phyloP scores from a whole-genome alignment of 2,113 vertebrate species.

The Muscicapa adusta region DNA sequence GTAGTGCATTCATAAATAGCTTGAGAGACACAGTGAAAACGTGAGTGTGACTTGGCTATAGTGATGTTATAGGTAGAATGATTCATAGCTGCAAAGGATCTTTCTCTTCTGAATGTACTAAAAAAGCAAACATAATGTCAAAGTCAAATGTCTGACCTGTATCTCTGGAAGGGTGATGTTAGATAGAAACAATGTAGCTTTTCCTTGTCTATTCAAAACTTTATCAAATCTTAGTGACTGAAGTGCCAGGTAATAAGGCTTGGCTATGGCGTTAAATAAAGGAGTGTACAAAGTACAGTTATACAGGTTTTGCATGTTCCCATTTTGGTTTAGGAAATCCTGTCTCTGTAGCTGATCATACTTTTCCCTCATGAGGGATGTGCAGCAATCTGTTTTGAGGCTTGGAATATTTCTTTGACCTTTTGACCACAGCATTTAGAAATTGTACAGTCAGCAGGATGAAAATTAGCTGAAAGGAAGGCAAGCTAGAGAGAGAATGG shows the following conservation, averaged over 20 bases:
- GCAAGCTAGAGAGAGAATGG: not conserved
- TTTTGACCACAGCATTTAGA: not conserved
- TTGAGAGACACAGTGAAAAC: not conserved
- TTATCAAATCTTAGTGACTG: not conserved
- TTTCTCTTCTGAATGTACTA: not conserved
- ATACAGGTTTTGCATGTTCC: not conserved
- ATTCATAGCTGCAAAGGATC: not conserved
- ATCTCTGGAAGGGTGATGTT: not conserved
- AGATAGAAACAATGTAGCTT: not conserved
- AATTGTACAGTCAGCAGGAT: not conserved
- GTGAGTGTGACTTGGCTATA: not conserved
- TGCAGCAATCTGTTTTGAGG: not conserved
- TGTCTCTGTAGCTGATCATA: not conserved
- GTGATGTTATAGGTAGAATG: not conserved
- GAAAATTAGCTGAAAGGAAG: not conserved
- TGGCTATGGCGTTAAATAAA: not conserved
- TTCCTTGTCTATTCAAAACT: not conserved
- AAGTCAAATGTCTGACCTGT: not conserved
- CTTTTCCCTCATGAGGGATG: not conserved
- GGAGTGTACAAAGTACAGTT: not conserved
- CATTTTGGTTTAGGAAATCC: not conserved
- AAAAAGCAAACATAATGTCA: not conserved
- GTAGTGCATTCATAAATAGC: not conserved
- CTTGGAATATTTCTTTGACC: not conserved
- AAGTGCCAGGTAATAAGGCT: not conserved